phyloP scores from a whole-genome alignment of 92 coral and sea anemone genomes.

The Galaxea fascicularis region DNA sequence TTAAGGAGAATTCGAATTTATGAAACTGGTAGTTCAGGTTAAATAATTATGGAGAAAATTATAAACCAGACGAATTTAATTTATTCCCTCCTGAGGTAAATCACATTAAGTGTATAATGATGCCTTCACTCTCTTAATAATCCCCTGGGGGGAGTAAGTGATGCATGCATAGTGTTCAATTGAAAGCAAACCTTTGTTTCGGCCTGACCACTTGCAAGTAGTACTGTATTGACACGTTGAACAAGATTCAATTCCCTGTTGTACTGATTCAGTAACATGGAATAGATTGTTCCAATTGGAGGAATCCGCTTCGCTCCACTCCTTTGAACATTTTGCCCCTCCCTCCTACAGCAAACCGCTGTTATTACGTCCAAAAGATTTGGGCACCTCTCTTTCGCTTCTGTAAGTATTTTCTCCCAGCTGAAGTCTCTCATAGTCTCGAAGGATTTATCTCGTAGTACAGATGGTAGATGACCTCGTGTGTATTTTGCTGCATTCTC shows the following conservation, averaged over 20 bases:
- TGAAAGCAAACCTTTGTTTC: conserved; percentile 26
- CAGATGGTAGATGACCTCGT: conserved; percentile 28
- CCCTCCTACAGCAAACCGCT: conserved; percentile 27
- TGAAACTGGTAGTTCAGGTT: no score
- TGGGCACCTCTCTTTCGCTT: conserved; percentile 38
- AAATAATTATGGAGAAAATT: no score
- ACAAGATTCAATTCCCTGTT: conserved; percentile 52
- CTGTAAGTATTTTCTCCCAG: conserved; percentile 27
- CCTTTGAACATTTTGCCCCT: conserved; percentile 20
- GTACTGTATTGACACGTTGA: conserved; percentile 52
- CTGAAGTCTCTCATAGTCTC: conserved; percentile 14
- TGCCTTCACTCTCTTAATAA: no score
- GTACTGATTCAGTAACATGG: conserved; percentile 44
- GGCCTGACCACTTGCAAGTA: conserved; percentile 48
- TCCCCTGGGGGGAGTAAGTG: no score
- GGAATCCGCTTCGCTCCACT: conserved; percentile 5
- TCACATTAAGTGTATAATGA: no score
- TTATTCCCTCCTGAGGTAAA: no score
- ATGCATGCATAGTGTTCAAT: no score
- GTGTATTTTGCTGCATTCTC: conserved; percentile 14
- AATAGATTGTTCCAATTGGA: conserved; percentile 42
- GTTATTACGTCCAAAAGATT: conserved; percentile 20
- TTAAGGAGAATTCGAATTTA: neutral
- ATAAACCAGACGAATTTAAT: no score
- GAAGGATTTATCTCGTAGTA: neutral